phyloP scores from a whole-genome alignment of 2,888 invertebrate species.

The Thereva unica region DNA sequence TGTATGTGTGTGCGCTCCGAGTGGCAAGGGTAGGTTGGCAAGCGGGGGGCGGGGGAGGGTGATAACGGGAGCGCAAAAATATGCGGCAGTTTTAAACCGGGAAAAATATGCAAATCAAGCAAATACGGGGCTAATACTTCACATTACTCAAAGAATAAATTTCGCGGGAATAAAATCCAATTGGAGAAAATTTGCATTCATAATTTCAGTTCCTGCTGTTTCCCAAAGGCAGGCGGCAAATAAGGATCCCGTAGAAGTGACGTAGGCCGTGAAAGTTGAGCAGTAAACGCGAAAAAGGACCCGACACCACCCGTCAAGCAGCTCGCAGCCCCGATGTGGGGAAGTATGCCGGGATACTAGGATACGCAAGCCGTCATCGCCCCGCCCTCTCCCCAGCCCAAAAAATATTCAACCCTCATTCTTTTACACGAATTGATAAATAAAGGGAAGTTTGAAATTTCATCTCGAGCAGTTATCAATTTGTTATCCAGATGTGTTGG shows the following conservation, averaged over 20 bases:
- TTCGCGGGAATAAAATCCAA: constrained; percentile 6
- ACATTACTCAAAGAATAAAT: constrained; percentile 33
- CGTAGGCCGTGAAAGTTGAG: too few species aligned
- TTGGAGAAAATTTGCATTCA: constrained; percentile 21
- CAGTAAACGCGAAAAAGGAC: too few species aligned
- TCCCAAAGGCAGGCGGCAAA: neutral
- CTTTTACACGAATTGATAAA: neutral
- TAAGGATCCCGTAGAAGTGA: neutral
- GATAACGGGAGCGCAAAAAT: too few species aligned
- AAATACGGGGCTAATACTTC: constrained; percentile 35
- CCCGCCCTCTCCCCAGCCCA: too few species aligned
- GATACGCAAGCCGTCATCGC: too few species aligned
- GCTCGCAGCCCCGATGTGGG: too few species aligned
- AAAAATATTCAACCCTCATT: too few species aligned
- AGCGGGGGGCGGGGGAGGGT: too few species aligned
- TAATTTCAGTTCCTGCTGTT: constrained; percentile 21
- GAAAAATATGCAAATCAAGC: constrained; percentile 31
- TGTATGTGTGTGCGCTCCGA: too few species aligned
- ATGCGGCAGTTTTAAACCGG: neutral
- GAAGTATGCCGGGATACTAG: too few species aligned
- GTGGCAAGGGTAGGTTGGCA: too few species aligned
- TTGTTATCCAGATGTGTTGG: constrained; percentile 10
- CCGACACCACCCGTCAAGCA: too few species aligned
- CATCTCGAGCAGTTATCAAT: neutral
- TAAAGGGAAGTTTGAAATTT: neutral